phyloP scores from a whole-genome alignment of 2,888 invertebrate genomes.

The Acronicta psi region DNA sequence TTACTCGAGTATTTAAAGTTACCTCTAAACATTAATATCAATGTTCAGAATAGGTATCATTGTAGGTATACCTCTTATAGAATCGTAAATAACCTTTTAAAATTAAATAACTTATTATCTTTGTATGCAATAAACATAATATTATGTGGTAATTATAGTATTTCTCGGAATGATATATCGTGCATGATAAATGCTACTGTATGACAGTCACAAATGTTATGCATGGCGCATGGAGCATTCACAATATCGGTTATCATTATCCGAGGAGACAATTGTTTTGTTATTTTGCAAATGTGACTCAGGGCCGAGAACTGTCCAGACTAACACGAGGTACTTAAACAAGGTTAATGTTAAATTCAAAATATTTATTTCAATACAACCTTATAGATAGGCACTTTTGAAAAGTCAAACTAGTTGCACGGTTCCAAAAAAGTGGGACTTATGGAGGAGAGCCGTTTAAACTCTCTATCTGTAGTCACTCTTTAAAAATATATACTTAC shows the following conservation, averaged over 20 bases:
- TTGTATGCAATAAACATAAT: conserved; percentile 15
- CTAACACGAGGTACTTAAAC: no score
- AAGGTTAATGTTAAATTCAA: no score
- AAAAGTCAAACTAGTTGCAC: no score
- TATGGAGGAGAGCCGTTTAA: no score
- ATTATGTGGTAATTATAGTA: conserved; percentile 18
- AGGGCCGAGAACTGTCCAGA: no score
- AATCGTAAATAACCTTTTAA: conserved; percentile 24
- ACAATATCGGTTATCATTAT: conserved; percentile 10
- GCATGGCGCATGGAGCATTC: not conserved
- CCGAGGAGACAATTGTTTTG: not conserved
- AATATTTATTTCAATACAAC: no score
- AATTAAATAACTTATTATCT: conserved; percentile 14
- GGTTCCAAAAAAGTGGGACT: no score
- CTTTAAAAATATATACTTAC: no score
- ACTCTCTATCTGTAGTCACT: no score
- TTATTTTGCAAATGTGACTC: not conserved
- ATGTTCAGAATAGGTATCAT: not conserved
- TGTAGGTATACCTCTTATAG: no score
- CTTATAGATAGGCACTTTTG: no score
- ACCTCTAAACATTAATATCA: not conserved
- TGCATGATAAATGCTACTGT: conserved; percentile 21
- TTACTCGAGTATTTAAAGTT: no score
- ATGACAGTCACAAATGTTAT: conserved; percentile 15
- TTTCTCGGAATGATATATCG: conserved; percentile 13